phyloP scores from a whole-genome alignment of 2,888 invertebrate species.

The Saturnia japonica region DNA sequence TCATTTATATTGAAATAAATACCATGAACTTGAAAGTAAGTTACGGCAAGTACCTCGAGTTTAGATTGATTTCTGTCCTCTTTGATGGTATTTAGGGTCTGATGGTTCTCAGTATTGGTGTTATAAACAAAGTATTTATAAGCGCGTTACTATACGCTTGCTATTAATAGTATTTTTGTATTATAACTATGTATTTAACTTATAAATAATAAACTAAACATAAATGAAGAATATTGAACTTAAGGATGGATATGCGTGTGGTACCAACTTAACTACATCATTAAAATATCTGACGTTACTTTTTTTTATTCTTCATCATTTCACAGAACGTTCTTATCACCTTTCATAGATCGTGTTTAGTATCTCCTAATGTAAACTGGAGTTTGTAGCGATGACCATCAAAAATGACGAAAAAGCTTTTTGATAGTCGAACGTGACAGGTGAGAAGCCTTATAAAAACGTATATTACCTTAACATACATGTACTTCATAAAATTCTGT shows the following conservation, averaged over 20 bases:
- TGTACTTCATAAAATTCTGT: not conserved
- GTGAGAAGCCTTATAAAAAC: slow-evolving; percentile 20
- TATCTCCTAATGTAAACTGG: not conserved
- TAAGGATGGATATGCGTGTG: not conserved
- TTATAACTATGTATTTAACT: too few relatives aligned
- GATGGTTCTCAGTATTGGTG: too few relatives aligned
- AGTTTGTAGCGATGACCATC: not conserved
- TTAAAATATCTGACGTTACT: slow-evolving; percentile 9
- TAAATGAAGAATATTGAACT: too few relatives aligned
- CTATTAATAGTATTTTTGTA: too few relatives aligned
- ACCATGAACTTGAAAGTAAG: too few relatives aligned
- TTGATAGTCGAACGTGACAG: slow-evolving; percentile 34
- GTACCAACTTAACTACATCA: not conserved
- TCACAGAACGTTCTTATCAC: not conserved
- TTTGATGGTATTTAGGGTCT: too few relatives aligned
- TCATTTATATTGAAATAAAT: too few relatives aligned
- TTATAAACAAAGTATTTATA: too few relatives aligned
- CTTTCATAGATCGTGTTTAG: slow-evolving; percentile 5
- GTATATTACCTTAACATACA: not conserved
- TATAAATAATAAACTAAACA: too few relatives aligned
- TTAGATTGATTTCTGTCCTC: too few relatives aligned
- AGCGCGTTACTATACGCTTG: too few relatives aligned
- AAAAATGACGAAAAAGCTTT: slow-evolving; percentile 18
- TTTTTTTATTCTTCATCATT: not conserved
- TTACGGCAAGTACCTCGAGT: too few relatives aligned